Base-by-base conservation (phyloP, 2,113 vertebrate genomes). In the Phalacrocorax brasilianus region DNA sequence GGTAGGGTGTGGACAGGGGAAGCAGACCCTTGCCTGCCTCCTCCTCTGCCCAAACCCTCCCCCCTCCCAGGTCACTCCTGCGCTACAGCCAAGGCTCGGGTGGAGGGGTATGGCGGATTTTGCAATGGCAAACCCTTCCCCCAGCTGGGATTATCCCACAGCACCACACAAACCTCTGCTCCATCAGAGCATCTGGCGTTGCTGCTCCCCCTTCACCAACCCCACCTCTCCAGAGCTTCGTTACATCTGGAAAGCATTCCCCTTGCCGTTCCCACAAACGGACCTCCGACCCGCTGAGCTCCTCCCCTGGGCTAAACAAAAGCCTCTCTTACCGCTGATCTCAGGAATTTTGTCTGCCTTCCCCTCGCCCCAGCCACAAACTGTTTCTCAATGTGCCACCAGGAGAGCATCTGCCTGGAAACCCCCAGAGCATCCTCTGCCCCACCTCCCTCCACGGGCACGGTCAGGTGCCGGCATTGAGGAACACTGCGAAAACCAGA, bases 191-290 rank as follows among this genome's bases (percentile, higher is more conserved):
- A 93, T 77, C 79, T 89, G 87, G 40, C 3, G 3, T 15, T 68
- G 62, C 7, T 72, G 70, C 84, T 88, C 59, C 30, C 63, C 73
- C 61, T 71, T 59, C 1, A 0, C 68, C 65, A 71, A 4, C 12
- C 61, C 86, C 93, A 93, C 89, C 70, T 94, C 91, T 90, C 53
- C 6, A 0, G 58, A 82, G 85, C 58, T 87, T 58, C 8, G 0
- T 0, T 58, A 85, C 95, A 96, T 95, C 93, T 95, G 93, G 97
- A 95, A 95, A 73, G 70, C 70, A 85, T 94, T 95, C 74, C 56
- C 70, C 5, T n/a, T 21, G 1, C 80, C 86, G 14, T 85, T 90
- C 84, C 86, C 80, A 58, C 2, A 38, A 33, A 71, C 3, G 3
- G 79, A 82, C n/a, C 92, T 86, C 86, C 0, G 9, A 71, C 76